Base-by-base conservation (phyloP, 2,888 invertebrate species). In the Pyrgus malvae region DNA sequence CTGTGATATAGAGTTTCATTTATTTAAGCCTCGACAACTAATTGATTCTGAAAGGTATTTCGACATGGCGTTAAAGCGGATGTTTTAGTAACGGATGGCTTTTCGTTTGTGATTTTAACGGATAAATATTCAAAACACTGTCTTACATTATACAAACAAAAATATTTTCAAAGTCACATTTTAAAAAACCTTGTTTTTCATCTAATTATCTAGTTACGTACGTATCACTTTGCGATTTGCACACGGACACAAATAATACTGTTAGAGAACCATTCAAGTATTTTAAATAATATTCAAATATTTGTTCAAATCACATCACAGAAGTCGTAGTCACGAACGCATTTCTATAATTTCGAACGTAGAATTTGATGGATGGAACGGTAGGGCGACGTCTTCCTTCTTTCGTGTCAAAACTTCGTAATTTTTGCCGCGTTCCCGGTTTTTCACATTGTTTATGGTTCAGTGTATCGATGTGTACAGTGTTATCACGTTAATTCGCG, bases 401-500 rank as follows among this genome's bases (percentile, higher is more conserved):
- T 5, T 29, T 17, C 17, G 16, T 37, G 37, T 37, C 38, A 38
- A 6, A 21, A 11, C 1, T 2, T 11, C 38, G 38, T 19, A n/a
- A 19, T 19, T 21, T 38, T 38, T 19, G n/a, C n/a, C 38, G 19
- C 19, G 38, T 16, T 25, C 8, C 14, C 16, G 35, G 7, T n/a
- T 14, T 31, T 41, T 29, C 29, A 48, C 27, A 16, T 41, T 38
- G 41, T 55, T 53, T 48, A 25, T 38, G 33, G 44, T 44, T 29
- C 21, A 33, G 12, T 19, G 8, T 45, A 33, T 42, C 17, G 31
- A 9, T 17, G 12, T 45, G 3, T 45, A 5, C 19, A 6, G 3
- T 42, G 46, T 57, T 57, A 56, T 61, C 55, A 40, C 25, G 42
- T 16, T 56, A 42, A 54, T 57, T 48, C 58, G 58, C 41, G 42